A percentile compares a stretch with the other conserved stretches of the same genome.
Conservation (phyloP, 2,888 invertebrate genomes). For the Ophion obscuratus region DNA sequence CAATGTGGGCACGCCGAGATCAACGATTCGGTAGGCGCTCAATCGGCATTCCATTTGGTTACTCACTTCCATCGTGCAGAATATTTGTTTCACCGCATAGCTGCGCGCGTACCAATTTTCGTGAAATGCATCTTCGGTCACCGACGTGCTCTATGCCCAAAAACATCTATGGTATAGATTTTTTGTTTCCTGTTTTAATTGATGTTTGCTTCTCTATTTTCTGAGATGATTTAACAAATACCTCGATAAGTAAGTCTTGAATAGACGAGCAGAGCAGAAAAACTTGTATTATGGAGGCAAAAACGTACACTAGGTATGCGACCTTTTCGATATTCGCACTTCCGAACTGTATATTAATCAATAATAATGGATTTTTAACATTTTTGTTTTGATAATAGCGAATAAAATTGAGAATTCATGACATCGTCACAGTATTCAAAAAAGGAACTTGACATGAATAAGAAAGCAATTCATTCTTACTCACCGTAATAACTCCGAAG, state of each 20-base stretch:
- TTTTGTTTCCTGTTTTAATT: background rate
- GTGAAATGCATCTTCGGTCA: slow-evolving; percentile 69
- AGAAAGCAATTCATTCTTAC: slow-evolving; percentile 17
- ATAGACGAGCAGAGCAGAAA: slow-evolving; percentile 73
- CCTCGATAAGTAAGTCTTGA: slow-evolving; percentile 73
- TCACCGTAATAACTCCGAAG: slow-evolving; percentile 70
- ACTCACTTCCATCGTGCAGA: slow-evolving; percentile 60
- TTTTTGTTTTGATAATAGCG: background rate
- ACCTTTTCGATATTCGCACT: slow-evolving; percentile 49
- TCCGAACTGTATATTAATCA: slow-evolving; percentile 25
- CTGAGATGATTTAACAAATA: slow-evolving; percentile 49
- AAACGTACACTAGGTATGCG: slow-evolving; percentile 58
- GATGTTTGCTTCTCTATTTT: slow-evolving; percentile 5
- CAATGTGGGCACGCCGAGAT: slow-evolving; percentile 72
- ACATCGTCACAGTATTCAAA: background rate
- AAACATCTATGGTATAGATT: background rate
- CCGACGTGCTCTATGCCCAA: slow-evolving; percentile 65
- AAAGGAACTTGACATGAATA: background rate
- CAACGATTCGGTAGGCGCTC: slow-evolving; percentile 61
- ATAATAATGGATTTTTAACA: background rate
- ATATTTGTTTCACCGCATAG: slow-evolving; percentile 42
- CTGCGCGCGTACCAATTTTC: slow-evolving; percentile 68
- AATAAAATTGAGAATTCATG: background rate
- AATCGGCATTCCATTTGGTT: slow-evolving; percentile 69
- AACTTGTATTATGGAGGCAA: slow-evolving; percentile 70